Base-by-base conservation (phyloP, 2,888 invertebrate genomes). In the Xiphydria camelus region DNA sequence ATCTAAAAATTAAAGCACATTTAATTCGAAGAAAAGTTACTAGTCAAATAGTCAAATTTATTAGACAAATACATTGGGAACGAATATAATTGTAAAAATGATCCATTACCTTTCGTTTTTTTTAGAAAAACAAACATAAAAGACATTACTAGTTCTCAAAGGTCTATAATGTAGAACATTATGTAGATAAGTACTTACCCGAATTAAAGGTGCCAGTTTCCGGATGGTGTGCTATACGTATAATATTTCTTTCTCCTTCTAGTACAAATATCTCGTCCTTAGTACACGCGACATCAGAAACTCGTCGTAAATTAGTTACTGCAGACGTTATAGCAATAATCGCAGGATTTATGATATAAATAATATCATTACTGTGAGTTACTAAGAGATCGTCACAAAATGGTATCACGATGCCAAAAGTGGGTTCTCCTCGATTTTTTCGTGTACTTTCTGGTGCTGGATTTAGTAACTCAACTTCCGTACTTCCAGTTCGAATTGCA, bases 201-300 rank as follows among this genome's bases (percentile, higher is more conserved):
- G 61, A 48, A 23, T 49, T 39, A 39, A 61, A 59, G 40, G 44
- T 59, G 26, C 48, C 55, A 32, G 78, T 80, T 70, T 91, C 91
- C 6, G 92, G 91, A 63, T 81, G 77, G 57, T 83, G 83, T 23
- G 88, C 86, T 35, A 94, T 81, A n/a, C 94, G 80, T 40, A 93
- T 76, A 49, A 94, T 76, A 62, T 88, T 88, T 52, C 91, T 82
- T 34, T 85, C 81, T 0, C 90, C 90, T 70, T 91, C 89, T 61
- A 94, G 77, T 36, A 94, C 79, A 77, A 93, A 93, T 58, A 94
- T 87, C 78, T 90, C 90, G 56, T 86, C 85, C 67, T 82, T 83
- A 59, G 80, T 78, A 55, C 84, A 84, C 0, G 83, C 81, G 38
- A 86, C 82, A 20, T 75, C 69, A 10, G 68, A 71, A 15, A 75